Evolutionary conservation across 2,113 vertebrate species (phyloP).

Genomic region (Enhydra lutris): DNA sequence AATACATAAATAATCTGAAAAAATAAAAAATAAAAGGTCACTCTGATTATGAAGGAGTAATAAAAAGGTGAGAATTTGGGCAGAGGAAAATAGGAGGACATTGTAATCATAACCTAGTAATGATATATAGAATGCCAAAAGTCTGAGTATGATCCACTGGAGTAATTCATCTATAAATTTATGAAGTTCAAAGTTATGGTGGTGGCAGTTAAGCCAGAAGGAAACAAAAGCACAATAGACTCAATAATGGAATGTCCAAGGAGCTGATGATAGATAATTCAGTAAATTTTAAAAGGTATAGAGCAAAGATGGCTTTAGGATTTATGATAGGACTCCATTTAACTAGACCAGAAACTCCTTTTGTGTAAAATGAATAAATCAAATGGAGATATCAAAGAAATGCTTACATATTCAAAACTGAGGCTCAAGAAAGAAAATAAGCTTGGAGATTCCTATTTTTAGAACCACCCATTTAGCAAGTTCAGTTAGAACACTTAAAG

Average conservation of each 20-base stretch:
- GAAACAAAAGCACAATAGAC: background rate
- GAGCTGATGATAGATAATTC: background rate
- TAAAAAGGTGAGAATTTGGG: background rate
- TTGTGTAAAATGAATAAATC: background rate
- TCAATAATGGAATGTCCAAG: background rate
- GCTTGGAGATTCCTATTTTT: background rate
- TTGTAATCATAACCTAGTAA: background rate
- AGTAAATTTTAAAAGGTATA: background rate
- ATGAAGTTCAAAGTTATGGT: background rate
- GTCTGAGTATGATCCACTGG: background rate
- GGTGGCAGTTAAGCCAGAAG: background rate
- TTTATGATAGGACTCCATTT: background rate
- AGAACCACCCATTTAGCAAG: background rate
- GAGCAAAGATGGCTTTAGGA: background rate
- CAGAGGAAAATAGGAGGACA: background rate
- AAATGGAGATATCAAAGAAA: background rate
- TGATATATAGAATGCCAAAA: background rate
- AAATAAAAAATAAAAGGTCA: background rate
- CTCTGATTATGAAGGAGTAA: background rate
- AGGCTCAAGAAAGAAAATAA: background rate
- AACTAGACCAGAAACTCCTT: background rate
- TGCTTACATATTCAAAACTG: background rate
- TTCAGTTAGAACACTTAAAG: background rate
- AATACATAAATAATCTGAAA: no score
- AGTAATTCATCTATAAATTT: background rate